Conservation (phyloP, 2,888 invertebrate genomes). For the Ichneumoninae sp. region DNA sequence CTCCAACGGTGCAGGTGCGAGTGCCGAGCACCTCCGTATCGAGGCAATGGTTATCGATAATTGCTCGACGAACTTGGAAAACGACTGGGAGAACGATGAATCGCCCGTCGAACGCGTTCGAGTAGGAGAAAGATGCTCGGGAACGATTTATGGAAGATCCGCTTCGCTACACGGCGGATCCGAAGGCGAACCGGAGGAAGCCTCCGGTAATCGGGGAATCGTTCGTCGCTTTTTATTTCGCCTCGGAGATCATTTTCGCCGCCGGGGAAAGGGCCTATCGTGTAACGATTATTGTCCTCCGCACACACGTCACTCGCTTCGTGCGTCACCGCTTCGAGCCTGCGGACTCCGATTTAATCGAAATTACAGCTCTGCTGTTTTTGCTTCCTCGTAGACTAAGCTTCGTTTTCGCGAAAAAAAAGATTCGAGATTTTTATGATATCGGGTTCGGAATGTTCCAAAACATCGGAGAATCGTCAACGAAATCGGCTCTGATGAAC, state of each 20-base stretch:
- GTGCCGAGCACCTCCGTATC: constrained; percentile 26
- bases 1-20: constrained; percentile 24
- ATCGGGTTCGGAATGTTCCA: too few species aligned
- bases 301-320: background rate
- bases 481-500: too few species aligned
- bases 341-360: background rate
- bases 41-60: constrained; percentile 54
- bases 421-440: too few species aligned
- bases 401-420: too few species aligned
- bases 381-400: background rate
- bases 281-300: background rate
- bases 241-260: background rate
- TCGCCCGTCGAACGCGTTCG: background rate
- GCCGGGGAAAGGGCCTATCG: background rate
- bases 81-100: constrained; percentile 18
- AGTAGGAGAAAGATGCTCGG: constrained; percentile 25
- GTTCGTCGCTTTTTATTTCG: background rate
- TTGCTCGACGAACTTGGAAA: constrained; percentile 49
- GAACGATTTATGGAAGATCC: constrained; percentile 37
- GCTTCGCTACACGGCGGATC: constrained; percentile 8
- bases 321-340: background rate
- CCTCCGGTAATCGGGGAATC: constrained; percentile 27
- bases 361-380: background rate
- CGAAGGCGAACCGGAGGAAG: constrained; percentile 19
- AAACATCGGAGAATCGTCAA: too few species aligned